Base-by-base conservation (phyloP, 37 sponge, comb jelly and placozoan species). In the Tethya wilhelma region DNA sequence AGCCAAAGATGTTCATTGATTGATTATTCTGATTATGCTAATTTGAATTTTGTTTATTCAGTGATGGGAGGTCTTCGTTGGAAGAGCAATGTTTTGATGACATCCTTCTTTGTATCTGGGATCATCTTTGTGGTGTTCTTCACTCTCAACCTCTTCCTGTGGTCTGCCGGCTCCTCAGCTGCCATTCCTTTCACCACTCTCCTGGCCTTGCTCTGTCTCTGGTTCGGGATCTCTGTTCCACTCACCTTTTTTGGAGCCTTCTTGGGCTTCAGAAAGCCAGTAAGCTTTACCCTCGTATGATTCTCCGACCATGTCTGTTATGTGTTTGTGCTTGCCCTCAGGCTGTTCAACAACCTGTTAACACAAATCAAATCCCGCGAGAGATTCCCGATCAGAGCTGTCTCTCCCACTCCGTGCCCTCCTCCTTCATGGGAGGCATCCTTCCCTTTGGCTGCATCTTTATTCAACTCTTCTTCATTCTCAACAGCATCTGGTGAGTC, bases 401-500 rank as follows among this genome's bases (percentile, higher is more conserved):
- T 75, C 70, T 95, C 55, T 86, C 93, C 38, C 85, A 86, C 40
- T 64, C 91, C 28, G 29, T 92, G 23, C 89, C 91, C 69, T 82
- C 88, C 53, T 83, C 98, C 30, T 59, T 99, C 40, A 94, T 99
- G 93, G 99, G 99, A 34, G 99, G 99, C 28, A 83, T 94, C 37
- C 89, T 99, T 11, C 99, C 99, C 1, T 96, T 99, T 85, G 99
- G 99, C 42, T 97, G 97, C 74, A 79, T 96, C 73, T 99, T 99
- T 82, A 94, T 99, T 34, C 99, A 99, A 65, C 84, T 95, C 32
- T 99, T 93, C 84, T 99, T 96, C 83, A 94, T 99, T 56, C 76
- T 99, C 65, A 99, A 90, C 82, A 96, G 97, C 76, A 89, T 99
- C 58, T 99, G 99, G 99, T 96, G 77, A 82, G 89, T 62, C 28